Evolutionary conservation across 2,797 vertebrate species (phyloP), one percentile per base, ranked within the genome.

Genomic region (Chelonia mydas): DNA sequence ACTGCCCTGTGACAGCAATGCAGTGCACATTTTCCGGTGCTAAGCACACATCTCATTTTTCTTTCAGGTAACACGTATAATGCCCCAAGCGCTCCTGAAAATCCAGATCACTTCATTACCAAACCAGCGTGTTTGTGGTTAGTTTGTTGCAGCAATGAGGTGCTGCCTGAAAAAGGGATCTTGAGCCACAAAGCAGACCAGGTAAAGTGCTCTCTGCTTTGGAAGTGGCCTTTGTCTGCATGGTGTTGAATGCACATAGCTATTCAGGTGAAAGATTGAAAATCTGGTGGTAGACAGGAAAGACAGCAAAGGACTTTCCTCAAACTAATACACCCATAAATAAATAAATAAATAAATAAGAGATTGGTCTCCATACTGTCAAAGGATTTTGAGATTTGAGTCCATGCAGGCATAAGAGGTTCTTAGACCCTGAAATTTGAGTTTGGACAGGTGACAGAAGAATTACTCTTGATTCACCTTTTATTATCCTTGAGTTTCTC

Each of bases 71-170:
- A 33, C 21, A 96, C 87, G 78, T 47, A 80, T 87, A 94, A 93
- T 94, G 91, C 68, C 51, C 95, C 91, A 94, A 0, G 25, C 95
- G 92, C 89, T 94, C 90, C 90, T 89, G 65, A 81, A 97, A 87
- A 96, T 97, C 96, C 81, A 31, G 83, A 90, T 85, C 96, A 98
- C 96, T 97, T 97, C 96, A 98, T 97, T 97, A 97, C 54, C 31
- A 92, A 90, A 88, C 33, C 83, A 83, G 57, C 68, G 23, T 79
- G 92, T 94, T 95, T 86, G 86, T 93, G 91, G 96, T 96, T 97
- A 97, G 96, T 97, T 95, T 91, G 89, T 94, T 88, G 84, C 45
- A 84, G 80, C 92, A 94, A 95, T 95, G 95, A 97, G 86, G 96
- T 97, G 95, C 92, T 95, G 86, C 93, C 81, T 97, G 96, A 97